Evolutionary conservation across 2,113 vertebrate genomes (phyloP).

Genomic region (Pollachius pollachius): DNA sequence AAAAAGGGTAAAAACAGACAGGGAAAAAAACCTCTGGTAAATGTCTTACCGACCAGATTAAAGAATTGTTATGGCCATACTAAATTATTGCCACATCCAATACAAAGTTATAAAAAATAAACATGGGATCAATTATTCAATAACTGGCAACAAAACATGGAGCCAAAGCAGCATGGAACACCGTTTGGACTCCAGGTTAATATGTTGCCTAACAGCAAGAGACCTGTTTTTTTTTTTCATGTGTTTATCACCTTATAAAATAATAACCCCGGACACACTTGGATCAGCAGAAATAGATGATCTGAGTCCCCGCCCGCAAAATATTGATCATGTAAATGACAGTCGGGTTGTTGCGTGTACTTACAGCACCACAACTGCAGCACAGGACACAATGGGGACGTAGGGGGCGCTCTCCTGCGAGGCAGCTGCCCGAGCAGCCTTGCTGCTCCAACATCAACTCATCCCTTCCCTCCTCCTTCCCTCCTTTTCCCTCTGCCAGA

Average conservation of each 20-base stretch:
- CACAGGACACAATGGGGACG: slow-evolving; percentile 68
- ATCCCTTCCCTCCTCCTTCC: slow-evolving; percentile 38
- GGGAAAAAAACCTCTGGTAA: too few species aligned
- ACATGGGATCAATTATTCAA: too few species aligned
- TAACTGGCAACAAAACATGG: too few species aligned
- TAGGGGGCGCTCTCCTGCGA: slow-evolving; percentile 65
- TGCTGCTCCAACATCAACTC: slow-evolving; percentile 62
- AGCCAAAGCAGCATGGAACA: neutral
- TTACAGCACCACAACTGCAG: slow-evolving; percentile 71
- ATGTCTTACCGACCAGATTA: too few species aligned
- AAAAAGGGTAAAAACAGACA: too few species aligned
- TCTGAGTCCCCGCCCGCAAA: too few species aligned
- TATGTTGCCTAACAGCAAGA: neutral
- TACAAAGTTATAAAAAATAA: too few species aligned
- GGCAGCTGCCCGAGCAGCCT: slow-evolving; percentile 50
- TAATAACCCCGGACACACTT: slow-evolving; percentile 19
- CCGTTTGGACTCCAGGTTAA: neutral
- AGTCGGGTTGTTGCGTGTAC: slow-evolving; percentile 55
- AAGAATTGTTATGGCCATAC: too few species aligned
- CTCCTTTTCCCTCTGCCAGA: slow-evolving; percentile 57
- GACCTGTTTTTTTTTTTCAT: neutral
- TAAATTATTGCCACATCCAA: too few species aligned
- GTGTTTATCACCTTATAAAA: slow-evolving; percentile 18
- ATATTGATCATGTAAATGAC: slow-evolving; percentile 28
- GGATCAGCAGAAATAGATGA: neutral